Evolutionary conservation across 2,888 invertebrate genomes (phyloP), one percentile per base, ranked within the genome.

Genomic region (Ditylenchus weischeri): DNA sequence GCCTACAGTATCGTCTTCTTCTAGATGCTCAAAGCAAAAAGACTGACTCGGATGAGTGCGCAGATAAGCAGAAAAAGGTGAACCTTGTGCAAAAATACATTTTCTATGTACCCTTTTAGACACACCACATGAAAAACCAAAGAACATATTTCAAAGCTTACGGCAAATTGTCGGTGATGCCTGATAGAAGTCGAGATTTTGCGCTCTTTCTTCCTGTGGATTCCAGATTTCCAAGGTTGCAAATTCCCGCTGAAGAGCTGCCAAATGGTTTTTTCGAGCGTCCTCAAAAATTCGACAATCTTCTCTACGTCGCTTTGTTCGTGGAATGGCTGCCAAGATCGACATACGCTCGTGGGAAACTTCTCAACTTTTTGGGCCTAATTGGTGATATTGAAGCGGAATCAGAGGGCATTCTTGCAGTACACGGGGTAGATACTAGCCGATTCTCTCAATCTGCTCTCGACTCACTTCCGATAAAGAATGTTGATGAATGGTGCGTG

Each of bases 331-430:
- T 11, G 38, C 38, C 38, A 6, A 38, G 38, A 38, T 38, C 38
- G 11, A 38, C 7, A 38, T 38, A 38, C 85, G 89, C 89, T 2
- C 70, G 74, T 15, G 78, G 79, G 0, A 86, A 86, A 70, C 86
- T 93, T 69, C 78, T 88, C 21, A 86, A 88, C 77, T 87, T 88
- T 62, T 86, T 94, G 58, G 94, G 94, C 0, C 86, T 87, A 70
- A 87, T 88, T 48, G 91, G 90, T 1, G 88, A 91, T 76, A 86
- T 93, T 77, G 87, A 88, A 68, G 87, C 89, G 0, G 92, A 94
- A 85, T 89, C 90, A 0, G 87, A 87, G 78, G 91, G 90, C 13
- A 89, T 94, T 79, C 86, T 95, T 63, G 86, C 89, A 47, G 90
- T 91, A 83, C 89, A 90, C 84, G 88, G 88, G 75, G 86, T 94